Evolutionary conservation across 2,888 invertebrate genomes (phyloP).

Genomic region (Baronia brevicornis): DNA sequence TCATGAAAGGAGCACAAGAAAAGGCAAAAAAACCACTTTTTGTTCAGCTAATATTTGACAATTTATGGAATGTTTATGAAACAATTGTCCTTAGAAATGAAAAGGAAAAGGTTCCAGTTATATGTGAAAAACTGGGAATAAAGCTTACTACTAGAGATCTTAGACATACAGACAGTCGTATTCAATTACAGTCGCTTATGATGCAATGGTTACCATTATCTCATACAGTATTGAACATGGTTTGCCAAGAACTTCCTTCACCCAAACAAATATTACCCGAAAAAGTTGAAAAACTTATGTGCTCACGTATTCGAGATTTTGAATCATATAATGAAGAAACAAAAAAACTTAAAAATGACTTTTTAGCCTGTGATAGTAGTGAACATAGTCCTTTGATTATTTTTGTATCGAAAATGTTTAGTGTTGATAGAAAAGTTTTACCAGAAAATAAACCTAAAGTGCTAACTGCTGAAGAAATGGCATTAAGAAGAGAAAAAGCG

Average conservation of each 20-base stretch:
- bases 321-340: conserved; percentile 81
- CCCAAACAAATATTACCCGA: conserved; percentile 84
- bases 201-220: conserved; percentile 94
- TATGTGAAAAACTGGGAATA: conserved; percentile 86
- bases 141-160: conserved; percentile 85
- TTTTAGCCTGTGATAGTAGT: conserved; percentile 80
- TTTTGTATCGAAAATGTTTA: conserved; percentile 94
- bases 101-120: conserved; percentile 80
- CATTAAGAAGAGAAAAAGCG: conserved; percentile 79
- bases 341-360: conserved; percentile 80
- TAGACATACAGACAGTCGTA: conserved; percentile 83
- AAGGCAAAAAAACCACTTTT: conserved; percentile 95
- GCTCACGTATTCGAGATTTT: conserved; percentile 81
- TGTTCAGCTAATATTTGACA: conserved; percentile 92
- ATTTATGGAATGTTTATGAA: conserved; percentile 93
- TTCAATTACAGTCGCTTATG: conserved; percentile 87
- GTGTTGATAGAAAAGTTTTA: conserved; percentile 82
- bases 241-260: conserved; percentile 86
- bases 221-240: conserved; percentile 86
- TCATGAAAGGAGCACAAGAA: conserved; percentile 91
- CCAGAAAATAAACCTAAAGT: conserved; percentile 88
- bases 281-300: conserved; percentile 89
- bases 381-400: conserved; percentile 80
- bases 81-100: conserved; percentile 85
- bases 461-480: conserved; percentile 84